A percentile compares a stretch with the other conserved stretches of the same genome.
Evolutionary conservation across 2,888 invertebrate genomes (phyloP).

Genomic region (Clunio marinus): DNA sequence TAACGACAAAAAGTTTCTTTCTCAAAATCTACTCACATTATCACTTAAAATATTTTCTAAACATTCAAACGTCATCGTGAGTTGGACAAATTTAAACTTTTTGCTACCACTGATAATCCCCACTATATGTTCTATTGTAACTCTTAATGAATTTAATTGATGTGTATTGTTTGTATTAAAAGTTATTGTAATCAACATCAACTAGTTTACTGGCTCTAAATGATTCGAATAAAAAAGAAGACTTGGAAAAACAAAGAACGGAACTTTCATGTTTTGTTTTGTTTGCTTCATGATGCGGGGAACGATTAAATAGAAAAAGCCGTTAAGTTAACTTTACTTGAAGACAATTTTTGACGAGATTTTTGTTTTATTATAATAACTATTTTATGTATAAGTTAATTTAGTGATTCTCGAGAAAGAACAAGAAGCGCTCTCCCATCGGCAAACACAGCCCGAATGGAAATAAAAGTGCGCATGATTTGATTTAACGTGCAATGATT

Average conservation of each 20-base stretch:
- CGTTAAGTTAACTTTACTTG: constrained; percentile 1
- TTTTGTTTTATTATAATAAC: neutral
- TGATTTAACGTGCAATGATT: neutral
- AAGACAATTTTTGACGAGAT: constrained; percentile 3
- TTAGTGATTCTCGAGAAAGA: constrained; percentile 13
- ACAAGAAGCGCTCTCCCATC: constrained; percentile 7
- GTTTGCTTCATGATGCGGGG: neutral
- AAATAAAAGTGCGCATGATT: neutral
- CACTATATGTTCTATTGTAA: no score
- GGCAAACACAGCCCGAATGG: neutral
- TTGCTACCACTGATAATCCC: no score
- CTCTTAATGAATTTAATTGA: no score
- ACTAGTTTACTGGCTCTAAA: constrained; percentile 5
- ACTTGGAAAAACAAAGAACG: neutral
- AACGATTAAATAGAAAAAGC: neutral
- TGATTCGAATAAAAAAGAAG: neutral
- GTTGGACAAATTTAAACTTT: no score
- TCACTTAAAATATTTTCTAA: no score
- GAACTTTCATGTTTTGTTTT: neutral
- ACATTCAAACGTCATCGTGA: no score
- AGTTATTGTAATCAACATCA: neutral
- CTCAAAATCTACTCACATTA: no score
- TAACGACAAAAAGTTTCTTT: no score
- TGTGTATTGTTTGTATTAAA: neutral
- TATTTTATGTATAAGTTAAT: neutral